These are phyloP conservation scores for Ophiodon elongatus DNA, from an alignment of 2,113 vertebrate genomes.

Conservation along the genomic window DNA sequence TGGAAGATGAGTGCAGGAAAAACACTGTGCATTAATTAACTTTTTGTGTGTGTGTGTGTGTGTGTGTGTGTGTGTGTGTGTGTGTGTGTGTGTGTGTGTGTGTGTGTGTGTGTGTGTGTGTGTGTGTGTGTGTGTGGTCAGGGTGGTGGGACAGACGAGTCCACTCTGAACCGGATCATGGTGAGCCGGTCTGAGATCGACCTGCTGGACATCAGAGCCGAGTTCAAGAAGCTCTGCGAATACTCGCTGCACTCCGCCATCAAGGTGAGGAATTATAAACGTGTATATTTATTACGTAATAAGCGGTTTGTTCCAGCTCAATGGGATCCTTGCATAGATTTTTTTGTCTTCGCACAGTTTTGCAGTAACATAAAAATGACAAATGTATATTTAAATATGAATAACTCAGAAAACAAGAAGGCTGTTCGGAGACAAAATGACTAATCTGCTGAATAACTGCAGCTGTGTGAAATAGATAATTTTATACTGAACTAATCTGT, in stretches of 20 bases:
- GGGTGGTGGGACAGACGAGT: slow-evolving; percentile 87
- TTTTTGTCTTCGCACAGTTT: too few relatives aligned
- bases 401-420: background rate
- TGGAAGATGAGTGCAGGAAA: background rate
- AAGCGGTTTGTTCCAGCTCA: too few relatives aligned
- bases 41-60: background rate
- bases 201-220: slow-evolving; percentile 86
- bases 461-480: background rate
- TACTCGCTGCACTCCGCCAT: slow-evolving; percentile 83
- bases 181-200: slow-evolving; percentile 89
- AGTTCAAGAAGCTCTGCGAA: slow-evolving; percentile 85
- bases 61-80: background rate
- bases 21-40: background rate
- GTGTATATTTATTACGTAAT: background rate
- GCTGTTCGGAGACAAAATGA: background rate
- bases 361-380: too few relatives aligned
- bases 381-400: background rate
- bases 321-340: too few relatives aligned
- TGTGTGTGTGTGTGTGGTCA: slow-evolving; percentile 43
- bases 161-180: slow-evolving; percentile 84
- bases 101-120: background rate
- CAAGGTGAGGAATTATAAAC: slow-evolving; percentile 73
- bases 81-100: too few relatives aligned
- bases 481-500: background rate
- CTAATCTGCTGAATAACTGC: background rate